phyloP scores from a whole-genome alignment of 1,140 invertebrate species.

The Drosophila parabipectinata region DNA sequence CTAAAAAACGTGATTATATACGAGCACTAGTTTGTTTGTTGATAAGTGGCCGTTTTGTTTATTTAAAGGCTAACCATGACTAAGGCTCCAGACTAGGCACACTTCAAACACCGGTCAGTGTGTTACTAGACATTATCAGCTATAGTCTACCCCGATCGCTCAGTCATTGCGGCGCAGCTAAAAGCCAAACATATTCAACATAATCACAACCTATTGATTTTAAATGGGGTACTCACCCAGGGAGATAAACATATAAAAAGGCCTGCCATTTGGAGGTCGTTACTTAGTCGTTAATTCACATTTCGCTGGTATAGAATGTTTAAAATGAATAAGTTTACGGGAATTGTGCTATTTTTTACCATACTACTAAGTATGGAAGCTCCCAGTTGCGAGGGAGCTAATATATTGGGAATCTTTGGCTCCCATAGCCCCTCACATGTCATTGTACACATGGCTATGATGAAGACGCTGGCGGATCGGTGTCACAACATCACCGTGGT shows the following conservation, averaged over 20 bases:
- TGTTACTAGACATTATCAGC: neutral
- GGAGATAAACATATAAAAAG: constrained; percentile 12
- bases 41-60: neutral
- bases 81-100: constrained; percentile 4
- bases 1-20: neutral
- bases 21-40: constrained; percentile 4
- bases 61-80: constrained; percentile 19
- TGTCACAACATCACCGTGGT: constrained; percentile 79
- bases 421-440: constrained; percentile 74
- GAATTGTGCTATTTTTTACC: neutral
- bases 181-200: neutral
- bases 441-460: constrained; percentile 73
- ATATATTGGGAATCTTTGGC: constrained; percentile 71
- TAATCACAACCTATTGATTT: no score
- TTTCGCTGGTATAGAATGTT: neutral
- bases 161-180: constrained; percentile 16
- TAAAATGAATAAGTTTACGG: constrained; percentile 8
- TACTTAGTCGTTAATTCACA: constrained; percentile 8
- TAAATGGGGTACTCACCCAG: neutral
- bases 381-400: constrained; percentile 25
- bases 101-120: neutral
- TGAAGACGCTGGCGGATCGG: constrained; percentile 58
- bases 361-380: constrained; percentile 1
- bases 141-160: neutral
- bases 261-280: neutral